Percentiles rank a stretch among this genome's conserved stretches.
Conservation (phyloP, 2,888 invertebrate species). For the Alcis repandata region DNA sequence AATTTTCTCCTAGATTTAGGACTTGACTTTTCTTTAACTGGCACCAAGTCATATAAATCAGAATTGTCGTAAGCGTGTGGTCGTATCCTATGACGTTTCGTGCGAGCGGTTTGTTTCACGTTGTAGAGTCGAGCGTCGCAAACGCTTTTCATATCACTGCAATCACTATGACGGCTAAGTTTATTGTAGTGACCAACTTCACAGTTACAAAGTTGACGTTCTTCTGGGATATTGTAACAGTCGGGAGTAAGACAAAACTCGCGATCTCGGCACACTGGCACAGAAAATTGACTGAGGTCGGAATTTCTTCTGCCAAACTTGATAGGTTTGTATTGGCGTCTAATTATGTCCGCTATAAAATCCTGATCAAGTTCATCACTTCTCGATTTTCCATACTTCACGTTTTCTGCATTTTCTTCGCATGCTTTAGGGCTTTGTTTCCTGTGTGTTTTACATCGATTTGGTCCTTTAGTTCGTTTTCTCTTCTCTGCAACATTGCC, state of each 20-base stretch:
- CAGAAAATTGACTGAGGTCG: slow-evolving; percentile 74
- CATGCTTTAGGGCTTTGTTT: slow-evolving; percentile 45
- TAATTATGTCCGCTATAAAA: slow-evolving; percentile 76
- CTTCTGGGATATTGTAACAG: slow-evolving; percentile 60
- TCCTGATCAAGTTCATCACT: slow-evolving; percentile 64
- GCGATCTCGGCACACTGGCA: slow-evolving; percentile 76
- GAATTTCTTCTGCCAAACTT: slow-evolving; percentile 70
- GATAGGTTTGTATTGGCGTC: slow-evolving; percentile 72
- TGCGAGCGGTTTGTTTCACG: slow-evolving; percentile 56
- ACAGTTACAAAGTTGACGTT: slow-evolving; percentile 65
- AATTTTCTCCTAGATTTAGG: slow-evolving; percentile 73
- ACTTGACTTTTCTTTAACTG: slow-evolving; percentile 78
- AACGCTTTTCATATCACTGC: slow-evolving; percentile 68
- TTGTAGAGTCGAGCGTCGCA: slow-evolving; percentile 74
- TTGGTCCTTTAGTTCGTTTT: slow-evolving; percentile 47
- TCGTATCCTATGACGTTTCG: slow-evolving; percentile 53
- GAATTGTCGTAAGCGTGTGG: slow-evolving; percentile 68
- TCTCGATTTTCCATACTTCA: slow-evolving; percentile 51
- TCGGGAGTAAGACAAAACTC: slow-evolving; percentile 55
- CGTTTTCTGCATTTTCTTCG: slow-evolving; percentile 44
- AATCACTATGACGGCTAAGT: slow-evolving; percentile 46
- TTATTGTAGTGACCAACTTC: slow-evolving; percentile 36
- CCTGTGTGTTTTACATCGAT: slow-evolving; percentile 47
- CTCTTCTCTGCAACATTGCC: slow-evolving; percentile 46
- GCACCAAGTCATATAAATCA: slow-evolving; percentile 72